Base-by-base conservation (phyloP, 2,888 invertebrate genomes). In the Globia sparganii region DNA sequence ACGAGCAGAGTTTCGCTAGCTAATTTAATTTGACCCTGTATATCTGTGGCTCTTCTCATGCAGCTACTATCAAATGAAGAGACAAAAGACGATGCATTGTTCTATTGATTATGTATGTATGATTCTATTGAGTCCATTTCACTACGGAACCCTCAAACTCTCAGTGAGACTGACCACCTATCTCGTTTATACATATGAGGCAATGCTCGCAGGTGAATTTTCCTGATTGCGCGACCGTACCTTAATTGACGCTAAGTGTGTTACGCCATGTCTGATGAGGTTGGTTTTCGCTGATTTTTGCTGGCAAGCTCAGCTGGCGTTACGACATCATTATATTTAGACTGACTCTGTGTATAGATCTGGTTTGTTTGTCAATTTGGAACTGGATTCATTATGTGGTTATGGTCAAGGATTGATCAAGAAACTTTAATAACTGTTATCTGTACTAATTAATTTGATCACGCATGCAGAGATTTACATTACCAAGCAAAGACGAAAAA, bases 231-330 rank as follows among this genome's bases (percentile, higher is more conserved):
- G 72, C 56, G 56, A 72, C 25, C 73, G 25, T 15, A 28, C 75
- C 75, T 81, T 87, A 87, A 87, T 84, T 80, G 81, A 78, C 75
- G 72, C 21, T 87, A 87, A 87, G 78, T 81, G 81, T 37, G 46
- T 87, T 81, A 72, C 83, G 72, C 58, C 83, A 87, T 31, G 37
- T 11, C 68, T 75, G 78, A 87, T 86, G 88, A 79, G 81, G 86
- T 69, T 40, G 73, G 59, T 82, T 67, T 18, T 61, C 46, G 67
- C 68, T 49, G 65, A 77, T 64, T 69, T 56, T 65, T 73, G 73
- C 76, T 64, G 43, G 40, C 71, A 4, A 56, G 69, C 69, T 68
- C 67, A 34, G 71, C 59, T 43, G 65, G 21, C 15, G 59, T 83
- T 81, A 49, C 64, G 46, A 75, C 69, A 87, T 68, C 46, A 75